Evolutionary conservation across 2,797 vertebrate genomes (phyloP).

Genomic region (Podarcis siculus): DNA sequence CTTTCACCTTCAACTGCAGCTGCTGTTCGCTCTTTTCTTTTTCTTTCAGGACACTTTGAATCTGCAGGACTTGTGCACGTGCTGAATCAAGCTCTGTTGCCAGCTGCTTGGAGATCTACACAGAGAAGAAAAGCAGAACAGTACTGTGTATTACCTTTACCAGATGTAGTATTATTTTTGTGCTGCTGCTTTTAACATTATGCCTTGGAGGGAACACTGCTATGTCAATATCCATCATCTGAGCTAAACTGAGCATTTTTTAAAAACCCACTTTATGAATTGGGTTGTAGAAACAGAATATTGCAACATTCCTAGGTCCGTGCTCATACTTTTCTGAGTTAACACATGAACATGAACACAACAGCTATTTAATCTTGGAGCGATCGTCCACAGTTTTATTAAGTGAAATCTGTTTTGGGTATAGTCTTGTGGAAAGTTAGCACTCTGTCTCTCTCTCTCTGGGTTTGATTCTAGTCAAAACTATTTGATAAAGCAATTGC

Average conservation of each 20-base stretch:
- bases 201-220: background rate
- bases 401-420: background rate
- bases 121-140: conserved; percentile 56
- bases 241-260: background rate
- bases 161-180: conserved; percentile 9
- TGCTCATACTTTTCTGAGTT: background rate
- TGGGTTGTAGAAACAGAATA: background rate
- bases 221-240: background rate
- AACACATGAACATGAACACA: background rate
- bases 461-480: background rate
- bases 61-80: conserved; percentile 80
- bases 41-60: conserved; percentile 83
- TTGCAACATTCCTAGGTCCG: background rate
- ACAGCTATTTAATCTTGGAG: background rate
- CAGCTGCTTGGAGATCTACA: conserved; percentile 85
- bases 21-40: conserved; percentile 85
- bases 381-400: background rate
- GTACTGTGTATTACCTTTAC: conserved; percentile 35
- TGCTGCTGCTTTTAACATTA: background rate
- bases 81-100: conserved; percentile 80
- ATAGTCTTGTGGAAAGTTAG: conserved; percentile 23
- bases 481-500: background rate
- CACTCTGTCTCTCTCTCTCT: background rate
- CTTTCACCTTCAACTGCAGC: conserved; percentile 83
- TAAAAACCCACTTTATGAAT: background rate